Percentiles rank a stretch among this genome's conserved stretches.
phyloP scores from a whole-genome alignment of 1,140 invertebrate species.

The Leptonema lineaticorne region DNA sequence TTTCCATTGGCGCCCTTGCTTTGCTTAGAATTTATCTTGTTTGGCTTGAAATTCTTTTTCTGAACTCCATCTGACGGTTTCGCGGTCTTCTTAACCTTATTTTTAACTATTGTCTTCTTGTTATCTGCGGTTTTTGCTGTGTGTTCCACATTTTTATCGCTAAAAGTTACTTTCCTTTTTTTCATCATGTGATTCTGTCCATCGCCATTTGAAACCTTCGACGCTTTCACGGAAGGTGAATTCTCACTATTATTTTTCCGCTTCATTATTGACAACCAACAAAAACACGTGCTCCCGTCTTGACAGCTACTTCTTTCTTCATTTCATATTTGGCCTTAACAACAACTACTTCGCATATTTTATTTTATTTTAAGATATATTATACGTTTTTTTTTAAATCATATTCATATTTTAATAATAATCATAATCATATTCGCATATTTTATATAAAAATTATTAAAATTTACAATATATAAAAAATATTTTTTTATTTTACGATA shows the following conservation, averaged over 20 bases:
- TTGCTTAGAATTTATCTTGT: background rate
- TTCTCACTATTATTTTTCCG: no score
- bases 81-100: background rate
- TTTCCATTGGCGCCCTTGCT: slow-evolving; percentile 1
- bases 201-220: no score
- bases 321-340: background rate
- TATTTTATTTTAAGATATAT: background rate
- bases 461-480: background rate
- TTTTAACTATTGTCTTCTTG: no score
- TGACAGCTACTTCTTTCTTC: background rate
- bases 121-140: no score
- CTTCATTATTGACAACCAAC: background rate
- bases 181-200: no score
- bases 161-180: no score
- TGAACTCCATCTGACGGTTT: background rate
- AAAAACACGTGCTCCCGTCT: background rate
- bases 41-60: background rate
- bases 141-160: no score
- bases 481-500: background rate
- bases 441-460: background rate
- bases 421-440: background rate
- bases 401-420: background rate
- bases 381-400: background rate
- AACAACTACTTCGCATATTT: background rate
- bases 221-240: no score